Conservation (phyloP, 2,888 invertebrate genomes). For the Napeogenes sylphis region DNA sequence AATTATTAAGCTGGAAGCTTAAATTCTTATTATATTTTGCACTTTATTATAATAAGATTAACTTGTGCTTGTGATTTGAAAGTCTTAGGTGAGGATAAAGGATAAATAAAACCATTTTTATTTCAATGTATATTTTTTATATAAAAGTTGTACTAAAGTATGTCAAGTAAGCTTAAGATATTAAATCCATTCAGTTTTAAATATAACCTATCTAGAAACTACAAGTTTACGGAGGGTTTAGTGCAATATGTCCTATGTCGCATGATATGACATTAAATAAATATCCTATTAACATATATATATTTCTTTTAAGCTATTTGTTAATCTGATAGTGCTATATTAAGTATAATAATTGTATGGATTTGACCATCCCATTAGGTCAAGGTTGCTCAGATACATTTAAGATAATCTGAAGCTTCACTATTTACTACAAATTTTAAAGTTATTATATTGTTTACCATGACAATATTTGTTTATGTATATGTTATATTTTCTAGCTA, state of each 20-base stretch:
- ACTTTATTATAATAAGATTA: slow-evolving; percentile 5
- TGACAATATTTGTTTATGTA: not conserved
- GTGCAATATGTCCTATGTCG: slow-evolving; percentile 36
- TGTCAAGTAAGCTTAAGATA: too few relatives aligned
- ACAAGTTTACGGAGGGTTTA: slow-evolving; percentile 48
- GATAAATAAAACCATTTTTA: not conserved
- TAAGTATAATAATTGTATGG: slow-evolving; percentile 3
- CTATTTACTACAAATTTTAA: slow-evolving; percentile 10
- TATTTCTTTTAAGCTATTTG: not conserved
- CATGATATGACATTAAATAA: too few relatives aligned
- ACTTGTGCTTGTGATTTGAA: slow-evolving; percentile 19
- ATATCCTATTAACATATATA: slow-evolving; percentile 6
- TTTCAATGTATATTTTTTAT: slow-evolving; percentile 5
- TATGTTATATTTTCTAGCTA: too few relatives aligned
- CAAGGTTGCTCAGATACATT: too few relatives aligned
- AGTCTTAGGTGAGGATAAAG: not conserved
- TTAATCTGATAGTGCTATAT: not conserved
- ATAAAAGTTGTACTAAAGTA: slow-evolving; percentile 20
- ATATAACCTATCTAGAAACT: slow-evolving; percentile 37
- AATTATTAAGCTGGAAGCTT: too few relatives aligned
- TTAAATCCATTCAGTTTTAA: not conserved
- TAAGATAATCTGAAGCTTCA: slow-evolving; percentile 9
- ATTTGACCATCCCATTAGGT: not conserved
- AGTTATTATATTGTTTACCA: slow-evolving; percentile 4
- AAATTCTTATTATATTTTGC: too few relatives aligned